Evolutionary conservation across 2,888 invertebrate species (phyloP), one percentile per base, ranked within the genome.

Genomic region (Hirtodrosophila alboralis): DNA sequence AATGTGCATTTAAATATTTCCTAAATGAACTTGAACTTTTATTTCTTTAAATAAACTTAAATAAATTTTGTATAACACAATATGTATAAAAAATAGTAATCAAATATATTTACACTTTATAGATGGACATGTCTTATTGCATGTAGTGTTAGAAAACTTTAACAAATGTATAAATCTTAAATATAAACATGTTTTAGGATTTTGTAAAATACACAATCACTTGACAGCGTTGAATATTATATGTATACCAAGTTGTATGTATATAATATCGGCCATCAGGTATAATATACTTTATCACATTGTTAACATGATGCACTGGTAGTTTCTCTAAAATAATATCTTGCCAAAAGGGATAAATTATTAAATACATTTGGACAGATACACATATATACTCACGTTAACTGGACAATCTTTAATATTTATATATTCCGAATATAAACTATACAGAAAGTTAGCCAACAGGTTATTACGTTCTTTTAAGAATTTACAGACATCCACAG

Each of bases 381-480:
- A 23, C 23, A 23, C 62, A 68, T 68, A 23, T 2, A 7, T 33
- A 48, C 49, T 1, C 10, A 53, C 53, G 6, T 49, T 12, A 30
- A 21, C 65, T 3, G 77, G 83, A 16, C 77, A 77, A 6, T 78
- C 72, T 14, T 77, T 83, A 0, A 72, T 0, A 23, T 59, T 83
- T 3, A 56, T n/a, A 38, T 33, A 77, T 4, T 47, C 13, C 7
- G 1, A 18, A 36, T 78, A 45, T 14, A 37, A 2, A 7, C 21
- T n/a, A 1, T 21, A 68, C 0, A 65, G 0, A 1, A 56, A 3
- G 7, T 58, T 58, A 8, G 54, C 72, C 1, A 78, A 1, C 1
- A 14, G 41, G 48, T 78, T 75, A 8, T 9, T 9, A 4, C 72
- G 72, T 1, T 62, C 23, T 14, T n/a, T 53, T 1, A 77, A 0